A percentile compares a stretch with the other conserved stretches of the same genome.
Conservation (phyloP, 2,888 invertebrate genomes). For the Clepsis dumicolana region DNA sequence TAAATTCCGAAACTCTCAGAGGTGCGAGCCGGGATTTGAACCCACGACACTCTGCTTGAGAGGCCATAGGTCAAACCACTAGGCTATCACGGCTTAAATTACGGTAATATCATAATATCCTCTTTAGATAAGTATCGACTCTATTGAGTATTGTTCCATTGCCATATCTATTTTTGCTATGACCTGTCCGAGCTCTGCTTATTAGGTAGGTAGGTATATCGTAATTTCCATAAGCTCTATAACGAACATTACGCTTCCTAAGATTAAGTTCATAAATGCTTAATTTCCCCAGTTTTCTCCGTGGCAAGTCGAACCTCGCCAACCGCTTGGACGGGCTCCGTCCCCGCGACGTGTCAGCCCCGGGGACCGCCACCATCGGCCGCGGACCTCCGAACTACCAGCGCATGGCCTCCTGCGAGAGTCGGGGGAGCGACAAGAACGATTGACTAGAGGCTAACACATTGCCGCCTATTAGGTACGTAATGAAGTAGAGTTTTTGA, state of each 20-base stretch:
- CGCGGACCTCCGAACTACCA: slow-evolving; percentile 92
- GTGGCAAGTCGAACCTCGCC: slow-evolving; percentile 91
- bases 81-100: no score
- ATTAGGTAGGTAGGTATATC: no score
- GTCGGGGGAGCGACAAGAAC: slow-evolving; percentile 91
- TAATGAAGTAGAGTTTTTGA: not conserved
- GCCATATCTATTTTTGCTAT: no score
- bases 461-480: slow-evolving; percentile 79
- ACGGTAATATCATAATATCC: no score
- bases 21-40: no score
- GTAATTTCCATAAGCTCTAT: not conserved
- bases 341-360: slow-evolving; percentile 88
- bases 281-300: slow-evolving; percentile 91
- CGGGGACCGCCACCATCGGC: slow-evolving; percentile 88
- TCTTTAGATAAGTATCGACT: no score
- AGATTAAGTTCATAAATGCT: not conserved
- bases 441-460: slow-evolving; percentile 94
- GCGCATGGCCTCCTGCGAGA: slow-evolving; percentile 95
- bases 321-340: slow-evolving; percentile 78
- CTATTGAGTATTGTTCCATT: no score
- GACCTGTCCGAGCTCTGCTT: no score
- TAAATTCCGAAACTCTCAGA: no score
- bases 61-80: no score
- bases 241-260: not conserved
- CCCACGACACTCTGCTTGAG: no score